phyloP scores from a whole-genome alignment of 2,113 vertebrate species.

The Quiscalus mexicanus region DNA sequence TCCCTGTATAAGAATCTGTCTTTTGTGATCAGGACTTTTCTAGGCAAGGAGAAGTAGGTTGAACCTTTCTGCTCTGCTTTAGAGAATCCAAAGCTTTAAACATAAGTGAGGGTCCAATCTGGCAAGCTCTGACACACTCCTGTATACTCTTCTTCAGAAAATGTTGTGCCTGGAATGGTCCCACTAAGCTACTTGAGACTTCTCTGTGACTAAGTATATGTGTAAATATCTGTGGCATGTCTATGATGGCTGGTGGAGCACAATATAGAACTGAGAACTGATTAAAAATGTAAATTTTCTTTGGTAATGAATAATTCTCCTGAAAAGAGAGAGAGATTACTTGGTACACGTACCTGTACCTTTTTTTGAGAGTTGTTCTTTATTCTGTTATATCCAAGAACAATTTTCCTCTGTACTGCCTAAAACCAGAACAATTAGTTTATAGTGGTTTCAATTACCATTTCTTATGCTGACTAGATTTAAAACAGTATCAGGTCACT shows the following conservation, averaged over 20 bases:
- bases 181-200: neutral
- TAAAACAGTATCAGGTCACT: conserved; percentile 8
- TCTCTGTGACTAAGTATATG: neutral
- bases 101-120: neutral
- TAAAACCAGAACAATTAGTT: conserved; percentile 45
- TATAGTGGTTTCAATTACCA: conserved; percentile 33
- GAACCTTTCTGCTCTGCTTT: neutral
- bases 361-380: neutral
- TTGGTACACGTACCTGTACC: neutral
- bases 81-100: neutral
- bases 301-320: neutral
- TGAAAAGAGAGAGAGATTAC: neutral
- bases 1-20: neutral
- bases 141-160: neutral
- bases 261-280: neutral
- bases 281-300: neutral
- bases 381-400: neutral
- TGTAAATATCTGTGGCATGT: neutral
- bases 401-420: neutral
- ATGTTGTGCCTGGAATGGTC: neutral
- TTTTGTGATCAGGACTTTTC: neutral
- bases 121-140: neutral
- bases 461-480: conserved; percentile 11
- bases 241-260: neutral
- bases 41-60: neutral